Percentiles rank a stretch among this genome's conserved stretches.
phyloP scores from a whole-genome alignment of 2,888 invertebrate species.

The Eupithecia pulchellata region DNA sequence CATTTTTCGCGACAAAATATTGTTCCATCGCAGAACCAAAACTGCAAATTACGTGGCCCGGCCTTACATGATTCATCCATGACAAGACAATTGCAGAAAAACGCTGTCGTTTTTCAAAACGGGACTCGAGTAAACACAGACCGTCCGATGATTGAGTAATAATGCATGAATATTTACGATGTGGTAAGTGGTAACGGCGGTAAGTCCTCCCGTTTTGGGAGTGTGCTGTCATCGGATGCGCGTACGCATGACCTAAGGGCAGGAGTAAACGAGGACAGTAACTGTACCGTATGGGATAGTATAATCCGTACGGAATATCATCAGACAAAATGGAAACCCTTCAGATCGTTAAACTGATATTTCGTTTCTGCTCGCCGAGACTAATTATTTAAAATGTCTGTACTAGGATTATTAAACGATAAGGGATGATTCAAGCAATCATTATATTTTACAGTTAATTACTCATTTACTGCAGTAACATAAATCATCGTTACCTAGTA shows the following conservation, averaged over 20 bases:
- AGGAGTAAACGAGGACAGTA: neutral
- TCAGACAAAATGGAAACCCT: neutral
- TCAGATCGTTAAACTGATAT: neutral
- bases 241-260: slow-evolving; percentile 4
- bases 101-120: slow-evolving; percentile 50
- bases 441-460: slow-evolving; percentile 3
- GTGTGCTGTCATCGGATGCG: neutral
- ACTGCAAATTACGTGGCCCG: slow-evolving; percentile 16
- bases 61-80: slow-evolving; percentile 48
- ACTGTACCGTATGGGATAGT: neutral
- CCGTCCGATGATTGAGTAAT: slow-evolving; percentile 81
- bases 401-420: neutral
- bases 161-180: slow-evolving; percentile 82
- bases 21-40: slow-evolving; percentile 1
- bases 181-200: slow-evolving; percentile 57
- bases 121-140: slow-evolving; percentile 64
- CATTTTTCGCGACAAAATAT: neutral
- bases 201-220: slow-evolving; percentile 72
- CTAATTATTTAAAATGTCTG: neutral
- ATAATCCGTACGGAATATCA: no score
- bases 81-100: slow-evolving; percentile 74
- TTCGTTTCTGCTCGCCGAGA: neutral
- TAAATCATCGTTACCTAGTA: neutral
- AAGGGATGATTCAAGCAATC: neutral
- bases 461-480: neutral